Percentiles rank a stretch among this genome's conserved stretches.
Evolutionary conservation across 2,888 invertebrate genomes (phyloP).

Genomic region (Limenitis camilla): DNA sequence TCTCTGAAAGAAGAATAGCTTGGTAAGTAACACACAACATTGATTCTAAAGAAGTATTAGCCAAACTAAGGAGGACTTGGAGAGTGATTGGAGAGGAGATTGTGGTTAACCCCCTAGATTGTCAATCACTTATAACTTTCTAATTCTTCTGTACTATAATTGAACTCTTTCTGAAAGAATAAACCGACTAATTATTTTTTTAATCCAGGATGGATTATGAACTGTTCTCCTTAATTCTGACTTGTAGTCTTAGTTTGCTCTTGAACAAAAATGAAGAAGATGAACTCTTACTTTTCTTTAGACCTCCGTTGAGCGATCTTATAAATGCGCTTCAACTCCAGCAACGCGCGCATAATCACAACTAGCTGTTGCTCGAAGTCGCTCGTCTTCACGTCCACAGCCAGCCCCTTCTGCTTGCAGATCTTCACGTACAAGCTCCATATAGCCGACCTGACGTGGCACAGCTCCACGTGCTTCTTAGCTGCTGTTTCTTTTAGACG

Average conservation of each 20-base stretch:
- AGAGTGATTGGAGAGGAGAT: no score
- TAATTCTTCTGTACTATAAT: no score
- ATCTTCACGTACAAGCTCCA: constrained; percentile 79
- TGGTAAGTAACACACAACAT: no score
- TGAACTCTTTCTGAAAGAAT: no score
- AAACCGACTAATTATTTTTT: no score
- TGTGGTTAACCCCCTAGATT: no score
- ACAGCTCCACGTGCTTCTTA: constrained; percentile 69
- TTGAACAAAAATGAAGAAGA: neutral
- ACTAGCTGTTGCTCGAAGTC: constrained; percentile 77
- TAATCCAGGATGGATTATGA: no score
- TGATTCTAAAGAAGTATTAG: no score
- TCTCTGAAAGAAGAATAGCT: constrained; percentile 37
- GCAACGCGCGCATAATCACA: constrained; percentile 75
- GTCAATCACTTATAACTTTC: no score
- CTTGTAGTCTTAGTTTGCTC: no score
- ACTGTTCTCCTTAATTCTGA: no score
- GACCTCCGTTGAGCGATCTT: constrained; percentile 57
- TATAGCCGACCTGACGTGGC: constrained; percentile 72
- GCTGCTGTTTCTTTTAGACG: constrained; percentile 75
- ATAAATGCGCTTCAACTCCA: constrained; percentile 69
- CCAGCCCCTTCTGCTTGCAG: constrained; percentile 71
- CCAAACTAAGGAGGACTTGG: no score
- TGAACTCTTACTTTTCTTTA: constrained; percentile 48
- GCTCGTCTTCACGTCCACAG: constrained; percentile 50